Base-by-base conservation (phyloP, 2,797 vertebrate genomes). In the Chelidonichthys spinosus region DNA sequence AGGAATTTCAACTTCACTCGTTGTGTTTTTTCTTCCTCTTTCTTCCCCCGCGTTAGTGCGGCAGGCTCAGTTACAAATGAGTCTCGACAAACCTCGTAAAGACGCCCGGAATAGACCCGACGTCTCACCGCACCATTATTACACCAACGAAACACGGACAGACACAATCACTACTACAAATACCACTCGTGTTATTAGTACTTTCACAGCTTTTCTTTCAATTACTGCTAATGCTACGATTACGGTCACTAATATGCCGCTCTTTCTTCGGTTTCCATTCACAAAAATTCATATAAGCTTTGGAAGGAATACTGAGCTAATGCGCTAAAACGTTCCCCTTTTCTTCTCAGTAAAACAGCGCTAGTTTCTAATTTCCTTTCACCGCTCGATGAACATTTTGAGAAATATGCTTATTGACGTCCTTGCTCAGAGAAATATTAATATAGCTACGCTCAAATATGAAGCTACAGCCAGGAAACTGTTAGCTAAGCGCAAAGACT, bases 61-160 rank as follows among this genome's bases (percentile, higher is more conserved):
- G 86, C 78, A 78, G 76, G 82, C 89, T 92, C 60, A 70, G 85
- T 89, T 91, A 88, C 87, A 92, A 93, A 92, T 86, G 84, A 93
- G 89, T 93, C 90, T 90, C 65, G 56, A 52, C 85, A 88, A 91
- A 92, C 72, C 89, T 92, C 59, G 33, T 92, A 92, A 95, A 93
- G 72, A 81, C 17, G 70, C 84, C 79, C 65, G 69, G 85, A 93
- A 94, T 89, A 92, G 89, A 80, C 83, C 85, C 75, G 65, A 61
- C 66, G 85, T 90, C 85, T 92, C 86, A 87, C 90, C 86, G 54
- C 86, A 81, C 72, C 82, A 92, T 92, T 92, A 92, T 90, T 91
- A 81, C 78, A 71, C 82, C 64, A 78, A 79, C 65, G 58, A 75
- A 76, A 90, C 72, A 83, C n/a, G 44, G 69, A 64, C 60, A 65